phyloP scores from a whole-genome alignment of 2,888 invertebrate genomes.

The Netelia virgata region DNA sequence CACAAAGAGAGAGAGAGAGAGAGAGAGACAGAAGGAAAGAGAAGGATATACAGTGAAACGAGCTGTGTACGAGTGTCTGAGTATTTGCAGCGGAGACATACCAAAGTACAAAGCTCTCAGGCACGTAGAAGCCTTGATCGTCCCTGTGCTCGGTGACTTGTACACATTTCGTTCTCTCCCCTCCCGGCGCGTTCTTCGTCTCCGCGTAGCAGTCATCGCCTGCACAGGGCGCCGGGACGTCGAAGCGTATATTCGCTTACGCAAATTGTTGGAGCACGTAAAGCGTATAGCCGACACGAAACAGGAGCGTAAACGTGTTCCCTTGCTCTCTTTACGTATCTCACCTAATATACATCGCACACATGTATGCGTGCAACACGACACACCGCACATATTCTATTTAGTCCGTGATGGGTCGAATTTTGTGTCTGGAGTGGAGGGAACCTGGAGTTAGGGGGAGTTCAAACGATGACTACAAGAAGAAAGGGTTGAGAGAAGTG shows the following conservation, averaged over 20 bases:
- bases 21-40: constrained; percentile 19
- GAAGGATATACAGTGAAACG: constrained; percentile 49
- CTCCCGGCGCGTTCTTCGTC: constrained; percentile 1
- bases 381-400: constrained; percentile 67
- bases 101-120: constrained; percentile 59
- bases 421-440: constrained; percentile 27
- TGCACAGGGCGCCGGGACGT: constrained; percentile 37
- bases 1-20: constrained; percentile 21
- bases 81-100: constrained; percentile 66
- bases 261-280: constrained; percentile 53
- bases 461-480: too few relatives aligned
- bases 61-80: constrained; percentile 58
- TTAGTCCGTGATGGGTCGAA: constrained; percentile 46
- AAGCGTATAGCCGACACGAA: constrained; percentile 33
- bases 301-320: constrained; percentile 19
- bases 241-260: constrained; percentile 52
- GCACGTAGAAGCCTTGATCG: constrained; percentile 69
- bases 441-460: constrained; percentile 26
- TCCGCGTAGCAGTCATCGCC: constrained; percentile 25
- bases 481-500: not conserved
- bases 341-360: constrained; percentile 47
- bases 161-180: constrained; percentile 22
- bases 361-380: constrained; percentile 50
- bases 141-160: constrained; percentile 55
- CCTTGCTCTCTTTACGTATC: constrained; percentile 41